phyloP scores from a whole-genome alignment of 2,888 invertebrate species.

The Metopia argyrocephala region DNA sequence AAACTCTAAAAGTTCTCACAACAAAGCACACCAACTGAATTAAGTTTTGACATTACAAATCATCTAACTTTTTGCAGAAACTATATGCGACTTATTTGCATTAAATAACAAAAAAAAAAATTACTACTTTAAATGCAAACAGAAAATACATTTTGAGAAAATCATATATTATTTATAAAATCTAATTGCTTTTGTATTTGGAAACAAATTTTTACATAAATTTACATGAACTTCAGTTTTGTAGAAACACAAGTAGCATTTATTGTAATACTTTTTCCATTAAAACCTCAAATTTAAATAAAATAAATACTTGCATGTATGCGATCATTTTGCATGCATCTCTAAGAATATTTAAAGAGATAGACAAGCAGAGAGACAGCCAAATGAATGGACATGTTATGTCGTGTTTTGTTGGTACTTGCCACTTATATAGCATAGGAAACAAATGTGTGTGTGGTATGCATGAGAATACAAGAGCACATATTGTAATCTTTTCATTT shows the following conservation, averaged over 20 bases:
- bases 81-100: no score
- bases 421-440: neutral
- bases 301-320: neutral
- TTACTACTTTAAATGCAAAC: neutral
- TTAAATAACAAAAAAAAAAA: no score
- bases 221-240: neutral
- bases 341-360: neutral
- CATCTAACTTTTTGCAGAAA: no score
- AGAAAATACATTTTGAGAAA: neutral
- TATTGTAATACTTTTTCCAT: no score
- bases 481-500: neutral
- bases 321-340: neutral
- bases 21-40: no score
- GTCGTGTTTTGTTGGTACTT: no score
- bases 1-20: neutral
- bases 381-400: no score
- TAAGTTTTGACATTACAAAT: no score
- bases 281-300: no score
- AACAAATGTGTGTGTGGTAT: neutral
- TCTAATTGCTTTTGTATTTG: neutral
- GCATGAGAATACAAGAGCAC: no score
- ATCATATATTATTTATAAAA: neutral
- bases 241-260: neutral
- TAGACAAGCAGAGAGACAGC: neutral
- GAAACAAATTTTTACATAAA: neutral